These are phyloP conservation scores for Morpho achilles DNA, from an alignment of 2,888 invertebrate genomes.

Conservation along the genomic window DNA sequence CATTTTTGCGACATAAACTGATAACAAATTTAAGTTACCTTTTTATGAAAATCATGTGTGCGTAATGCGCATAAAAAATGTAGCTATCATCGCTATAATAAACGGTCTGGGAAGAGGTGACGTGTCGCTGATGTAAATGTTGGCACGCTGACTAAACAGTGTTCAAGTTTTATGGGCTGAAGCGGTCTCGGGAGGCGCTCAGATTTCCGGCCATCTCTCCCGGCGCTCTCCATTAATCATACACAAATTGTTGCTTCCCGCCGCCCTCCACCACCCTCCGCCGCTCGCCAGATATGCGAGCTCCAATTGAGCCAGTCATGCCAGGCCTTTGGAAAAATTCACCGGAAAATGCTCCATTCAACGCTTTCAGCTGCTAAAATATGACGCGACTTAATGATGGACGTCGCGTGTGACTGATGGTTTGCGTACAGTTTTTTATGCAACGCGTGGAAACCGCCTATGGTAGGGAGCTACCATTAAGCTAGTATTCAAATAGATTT, in stretches of 20 bases:
- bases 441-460: background rate
- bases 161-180: slow-evolving; percentile 43
- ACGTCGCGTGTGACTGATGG: slow-evolving; percentile 27
- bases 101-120: background rate
- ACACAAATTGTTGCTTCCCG: slow-evolving; percentile 49
- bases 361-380: slow-evolving; percentile 28
- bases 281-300: slow-evolving; percentile 43
- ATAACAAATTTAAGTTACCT: too few species aligned
- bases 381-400: slow-evolving; percentile 32
- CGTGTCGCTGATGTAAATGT: slow-evolving; percentile 6
- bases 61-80: too few species aligned
- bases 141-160: slow-evolving; percentile 21
- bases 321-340: slow-evolving; percentile 40
- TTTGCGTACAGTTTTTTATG: slow-evolving; percentile 3
- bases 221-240: slow-evolving; percentile 49
- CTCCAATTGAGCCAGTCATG: slow-evolving; percentile 64
- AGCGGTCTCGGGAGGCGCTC: slow-evolving; percentile 48
- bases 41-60: too few species aligned
- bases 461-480: too few species aligned
- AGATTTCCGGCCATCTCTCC: slow-evolving; percentile 37
- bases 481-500: too few species aligned
- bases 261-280: slow-evolving; percentile 9
- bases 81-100: too few species aligned
- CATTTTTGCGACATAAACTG: too few species aligned
- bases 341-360: slow-evolving; percentile 40